Percentiles rank a stretch among this genome's conserved stretches.
Evolutionary conservation across 2,888 invertebrate genomes (phyloP).

Genomic region (Phragmatobia fuliginosa): DNA sequence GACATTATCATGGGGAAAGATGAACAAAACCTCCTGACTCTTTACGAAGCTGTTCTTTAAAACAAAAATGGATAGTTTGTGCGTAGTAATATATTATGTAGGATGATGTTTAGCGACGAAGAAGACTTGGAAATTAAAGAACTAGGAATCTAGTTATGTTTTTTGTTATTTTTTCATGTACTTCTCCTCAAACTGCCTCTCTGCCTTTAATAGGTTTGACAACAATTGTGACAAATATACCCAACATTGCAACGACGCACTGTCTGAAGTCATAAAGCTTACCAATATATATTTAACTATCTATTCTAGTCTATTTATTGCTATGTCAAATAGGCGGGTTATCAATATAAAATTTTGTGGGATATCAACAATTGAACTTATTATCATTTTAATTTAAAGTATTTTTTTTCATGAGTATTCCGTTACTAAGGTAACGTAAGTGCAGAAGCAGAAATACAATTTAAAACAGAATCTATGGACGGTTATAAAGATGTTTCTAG

Average conservation of each 20-base stretch:
- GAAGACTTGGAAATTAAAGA: slow-evolving; percentile 19
- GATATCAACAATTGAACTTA: slow-evolving; percentile 72
- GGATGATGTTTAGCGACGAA: slow-evolving; percentile 10
- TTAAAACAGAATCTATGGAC: slow-evolving; percentile 66
- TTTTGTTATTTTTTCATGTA: neutral
- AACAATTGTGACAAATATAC: slow-evolving; percentile 16
- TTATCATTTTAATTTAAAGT: slow-evolving; percentile 50
- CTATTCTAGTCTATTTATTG: slow-evolving; percentile 85
- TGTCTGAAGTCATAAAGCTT: slow-evolving; percentile 74
- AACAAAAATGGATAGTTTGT: slow-evolving; percentile 57
- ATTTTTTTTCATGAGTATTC: slow-evolving; percentile 36
- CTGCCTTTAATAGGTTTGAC: slow-evolving; percentile 2
- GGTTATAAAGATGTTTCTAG: slow-evolving; percentile 66
- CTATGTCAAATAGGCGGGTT: slow-evolving; percentile 86
- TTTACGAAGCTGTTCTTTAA: slow-evolving; percentile 35
- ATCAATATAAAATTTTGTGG: slow-evolving; percentile 74
- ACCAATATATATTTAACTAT: slow-evolving; percentile 76
- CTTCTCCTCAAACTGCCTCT: neutral
- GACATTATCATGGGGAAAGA: slow-evolving; percentile 22
- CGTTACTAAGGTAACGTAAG: slow-evolving; percentile 33
- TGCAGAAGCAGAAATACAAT: slow-evolving; percentile 52
- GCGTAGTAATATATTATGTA: slow-evolving; percentile 66
- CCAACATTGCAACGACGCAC: slow-evolving; percentile 63
- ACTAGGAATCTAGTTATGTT: slow-evolving; percentile 13
- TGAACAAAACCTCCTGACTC: slow-evolving; percentile 22